Evolutionary conservation across 2,888 invertebrate genomes (phyloP).

Genomic region (Drosophila silvestris): DNA sequence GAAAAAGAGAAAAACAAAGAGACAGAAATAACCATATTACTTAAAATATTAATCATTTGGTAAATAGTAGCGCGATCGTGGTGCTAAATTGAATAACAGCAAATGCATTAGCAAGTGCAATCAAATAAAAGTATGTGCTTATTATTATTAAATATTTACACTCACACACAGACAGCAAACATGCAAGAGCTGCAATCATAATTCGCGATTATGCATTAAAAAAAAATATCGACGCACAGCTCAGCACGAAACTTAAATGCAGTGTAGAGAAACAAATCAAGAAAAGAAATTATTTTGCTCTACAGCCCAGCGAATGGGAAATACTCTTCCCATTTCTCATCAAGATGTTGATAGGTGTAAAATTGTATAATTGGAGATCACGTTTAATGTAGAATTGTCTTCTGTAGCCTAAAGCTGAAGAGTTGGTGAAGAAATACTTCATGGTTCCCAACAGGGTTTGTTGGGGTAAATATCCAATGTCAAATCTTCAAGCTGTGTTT

Average conservation of each 20-base stretch:
- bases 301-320: not conserved
- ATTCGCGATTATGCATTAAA: constrained; percentile 71
- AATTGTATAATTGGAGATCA: too few relatives aligned
- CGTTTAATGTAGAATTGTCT: not conserved
- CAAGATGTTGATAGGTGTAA: not conserved
- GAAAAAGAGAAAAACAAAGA: constrained; percentile 9
- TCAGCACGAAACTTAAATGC: constrained; percentile 53
- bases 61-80: constrained; percentile 58
- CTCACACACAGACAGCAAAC: constrained; percentile 39
- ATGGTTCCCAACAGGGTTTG: not conserved
- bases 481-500: not conserved
- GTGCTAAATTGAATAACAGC: constrained; percentile 77
- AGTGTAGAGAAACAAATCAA: constrained; percentile 40
- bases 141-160: constrained; percentile 54
- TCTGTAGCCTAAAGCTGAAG: not conserved
- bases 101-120: constrained; percentile 76
- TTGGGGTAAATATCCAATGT: not conserved
- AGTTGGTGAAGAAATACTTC: not conserved
- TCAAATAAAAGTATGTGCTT: constrained; percentile 57
- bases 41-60: constrained; percentile 45
- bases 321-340: constrained; percentile 10
- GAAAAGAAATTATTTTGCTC: constrained; percentile 13
- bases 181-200: constrained; percentile 70
- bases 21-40: constrained; percentile 2
- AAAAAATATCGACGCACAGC: constrained; percentile 60